Evolutionary conservation across 2,113 vertebrate genomes (phyloP), one percentile per base, ranked within the genome.

Genomic region (Phalacrocorax brasilianus): DNA sequence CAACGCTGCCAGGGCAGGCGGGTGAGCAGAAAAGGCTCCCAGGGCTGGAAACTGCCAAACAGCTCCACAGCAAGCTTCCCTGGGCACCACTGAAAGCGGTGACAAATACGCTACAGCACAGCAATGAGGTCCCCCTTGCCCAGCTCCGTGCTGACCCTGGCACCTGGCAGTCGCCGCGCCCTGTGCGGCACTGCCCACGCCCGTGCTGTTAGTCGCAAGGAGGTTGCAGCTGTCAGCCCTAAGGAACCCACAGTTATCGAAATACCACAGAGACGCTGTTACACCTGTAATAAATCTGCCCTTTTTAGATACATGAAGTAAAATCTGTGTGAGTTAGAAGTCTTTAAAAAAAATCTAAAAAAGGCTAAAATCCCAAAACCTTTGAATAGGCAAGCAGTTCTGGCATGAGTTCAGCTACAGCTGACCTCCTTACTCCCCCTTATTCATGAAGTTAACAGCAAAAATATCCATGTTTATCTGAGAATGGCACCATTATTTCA

Each of bases 371-470:
- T 28, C 32, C 23, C 44, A 12, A 79, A 83, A 45, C 14, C 68
- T 79, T 84, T 13, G 74, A 75, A 75, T 53, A 76, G 75, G 72
- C 78, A 84, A 75, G 21, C 35, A 47, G 81, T 49, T 86, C 50
- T 72, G 93, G 71, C 28, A 30, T 12, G 33, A 77, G 70, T 94
- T 95, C 97, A 85, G 66, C 95, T 44, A 30, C 72, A 32, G 49
- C 5, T 77, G 92, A 95, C 93, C 94, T 97, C 91, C 68, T 63
- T 84, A 63, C 86, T 89, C 88, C 47, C 84, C 67, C 35, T 74
- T 93, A 91, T 97, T 97, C 91, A 78, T 78, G 80, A 96, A 97
- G 52, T 82, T 96, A 97, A 95, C 96, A 96, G 85, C 52, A 92
- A 88, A 97, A 97, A 94, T 66, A 88, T 47, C 95, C 86, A 59